These are phyloP conservation scores for Discoglossus pictus DNA, from an alignment of 2,797 vertebrate genomes.

Conservation along the genomic window DNA sequence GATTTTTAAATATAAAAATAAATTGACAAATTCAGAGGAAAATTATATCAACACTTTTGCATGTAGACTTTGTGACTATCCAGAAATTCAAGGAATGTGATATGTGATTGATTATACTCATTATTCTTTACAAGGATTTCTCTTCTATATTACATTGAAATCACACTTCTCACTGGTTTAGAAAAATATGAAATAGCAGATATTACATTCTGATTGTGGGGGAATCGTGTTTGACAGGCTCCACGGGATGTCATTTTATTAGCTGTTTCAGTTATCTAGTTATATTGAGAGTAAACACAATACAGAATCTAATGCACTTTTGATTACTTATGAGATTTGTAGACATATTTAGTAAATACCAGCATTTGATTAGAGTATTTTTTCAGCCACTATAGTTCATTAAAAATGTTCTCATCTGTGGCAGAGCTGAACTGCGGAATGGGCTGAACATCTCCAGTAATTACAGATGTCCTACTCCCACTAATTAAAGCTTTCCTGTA, in stretches of 20 bases:
- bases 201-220: conserved; percentile 22
- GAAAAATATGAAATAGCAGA: conserved; percentile 21
- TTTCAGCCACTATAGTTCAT: neutral
- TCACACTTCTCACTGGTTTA: conserved; percentile 20
- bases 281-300: conserved; percentile 29
- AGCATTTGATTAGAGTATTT: conserved; percentile 8
- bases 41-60: neutral
- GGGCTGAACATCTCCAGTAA: too few species aligned
- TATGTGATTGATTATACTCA: conserved; percentile 40
- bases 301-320: conserved; percentile 21
- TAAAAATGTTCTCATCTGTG: neutral
- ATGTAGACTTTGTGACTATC: neutral
- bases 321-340: conserved; percentile 29
- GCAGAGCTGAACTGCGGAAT: too few species aligned
- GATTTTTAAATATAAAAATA: too few species aligned
- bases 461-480: too few species aligned
- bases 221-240: conserved; percentile 7
- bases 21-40: neutral
- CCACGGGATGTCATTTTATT: conserved; percentile 25
- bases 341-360: conserved; percentile 18
- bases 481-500: too few species aligned
- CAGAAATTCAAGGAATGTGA: conserved; percentile 10
- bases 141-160: conserved; percentile 31
- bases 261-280: conserved; percentile 23
- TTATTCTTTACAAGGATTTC: conserved; percentile 28